Base-by-base conservation (phyloP, 2,888 invertebrate genomes). In the Orchesellides sinensis region DNA sequence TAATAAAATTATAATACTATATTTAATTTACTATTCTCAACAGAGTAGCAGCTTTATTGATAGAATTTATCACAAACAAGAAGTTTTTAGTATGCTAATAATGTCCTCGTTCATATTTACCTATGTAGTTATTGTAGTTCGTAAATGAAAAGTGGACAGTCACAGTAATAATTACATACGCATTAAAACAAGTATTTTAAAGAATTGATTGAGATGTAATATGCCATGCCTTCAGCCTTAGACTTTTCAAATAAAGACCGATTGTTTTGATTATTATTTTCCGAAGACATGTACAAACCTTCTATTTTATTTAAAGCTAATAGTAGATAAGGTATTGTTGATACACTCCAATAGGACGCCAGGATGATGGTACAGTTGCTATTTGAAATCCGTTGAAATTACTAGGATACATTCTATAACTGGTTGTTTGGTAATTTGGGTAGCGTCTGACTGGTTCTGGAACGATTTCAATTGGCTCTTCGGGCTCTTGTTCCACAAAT, bases 151-250 rank as follows among this genome's bases (percentile, higher is more conserved):
- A n/a, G n/a, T n/a, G n/a, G n/a, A n/a, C n/a, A n/a, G n/a, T n/a
- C n/a, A n/a, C n/a, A n/a, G n/a, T n/a, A n/a, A n/a, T n/a, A n/a
- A n/a, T n/a, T n/a, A n/a, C n/a, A n/a, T n/a, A n/a, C n/a, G n/a
- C n/a, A n/a, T n/a, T n/a, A n/a, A n/a, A n/a, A n/a, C n/a, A n/a
- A n/a, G n/a, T n/a, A n/a, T n/a, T n/a, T n/a, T n/a, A n/a, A n/a
- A n/a, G n/a, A n/a, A n/a, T n/a, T n/a, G n/a, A n/a, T n/a, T n/a
- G n/a, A n/a, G 63, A 35, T 32, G 35, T 45, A 32, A 68, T 68
- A 49, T 27, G 40, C 66, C 49, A 68, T n/a, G 66, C 69, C 69
- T 69, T 69, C 35, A 27, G 69, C 69, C 69, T 69, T 69, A 52
- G 54, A 52, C 35, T 35, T 40, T 63, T 19, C 40, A 47, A 47